Base-by-base conservation (phyloP, 2,888 invertebrate species). In the Lamellibrachia satsuma region DNA sequence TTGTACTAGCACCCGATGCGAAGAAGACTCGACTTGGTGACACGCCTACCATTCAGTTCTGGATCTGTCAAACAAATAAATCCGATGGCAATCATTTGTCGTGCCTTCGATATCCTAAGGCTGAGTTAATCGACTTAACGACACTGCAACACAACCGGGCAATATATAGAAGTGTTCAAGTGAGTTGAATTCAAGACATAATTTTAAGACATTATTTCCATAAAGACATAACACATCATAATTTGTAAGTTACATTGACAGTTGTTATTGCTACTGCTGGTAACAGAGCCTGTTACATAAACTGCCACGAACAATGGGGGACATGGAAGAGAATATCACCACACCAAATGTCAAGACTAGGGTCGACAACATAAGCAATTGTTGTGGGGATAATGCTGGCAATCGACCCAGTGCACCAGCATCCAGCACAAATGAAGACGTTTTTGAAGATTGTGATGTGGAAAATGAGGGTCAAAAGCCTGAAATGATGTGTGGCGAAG, bases 1-100 rank as follows among this genome's bases (percentile, higher is more conserved):
- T 55, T 2, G 55, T 55, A 55, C 55, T 55, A 1, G 55, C 7
- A 9, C n/a, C 22, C 15, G 22, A 75, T 75, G 3, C 75, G 75
- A n/a, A 15, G 75, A 22, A 7, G 22, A 75, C 22, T 75, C 6
- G n/a, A 75, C 1, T 75, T n/a, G 75, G n/a, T 75, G 75, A 75
- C 75, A 75, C 75, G 75, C 75, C 75, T 22, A 75, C 75, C 75
- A 22, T 75, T 75, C 75, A 75, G 75, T 75, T 75, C 75, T 75
- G 75, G 22, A 75, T 75, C 22, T 75, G 75, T 75, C 22, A 15
- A 75, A 75, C 75, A n/a, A 75, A 75, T n/a, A 15, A 22, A 75
- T 22, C 22, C 75, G 15, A 9, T 1, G 75, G n/a, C 75, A 75
- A 75, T 6, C 11, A 75, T 15, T 22, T 75, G n/a, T 75, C 22